Evolutionary conservation across 53 echinoderm and acorn worm genomes (phyloP).

Genomic region (Glandiceps talaboti): DNA sequence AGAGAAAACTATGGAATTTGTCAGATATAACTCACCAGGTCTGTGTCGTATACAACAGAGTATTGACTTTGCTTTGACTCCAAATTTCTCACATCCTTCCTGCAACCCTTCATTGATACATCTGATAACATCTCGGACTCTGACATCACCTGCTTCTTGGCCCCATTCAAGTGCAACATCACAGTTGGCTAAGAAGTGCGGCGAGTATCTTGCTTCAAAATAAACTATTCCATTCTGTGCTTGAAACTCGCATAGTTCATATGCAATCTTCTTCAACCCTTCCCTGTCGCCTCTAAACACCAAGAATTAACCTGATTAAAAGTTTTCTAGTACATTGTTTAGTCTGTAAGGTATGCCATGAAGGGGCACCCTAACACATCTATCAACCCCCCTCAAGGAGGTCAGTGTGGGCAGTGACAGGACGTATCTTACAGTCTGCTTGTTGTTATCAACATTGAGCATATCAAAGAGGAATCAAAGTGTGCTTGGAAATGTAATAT

Average conservation of each 20-base stretch:
- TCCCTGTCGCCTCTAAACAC: conserved; percentile 40
- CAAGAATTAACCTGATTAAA: too few species aligned
- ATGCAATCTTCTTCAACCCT: conserved; percentile 28
- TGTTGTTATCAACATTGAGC: too few species aligned
- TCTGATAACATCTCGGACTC: conserved; percentile 19
- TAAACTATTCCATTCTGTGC: conserved; percentile 40
- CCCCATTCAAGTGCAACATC: background rate
- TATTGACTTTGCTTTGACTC: conserved; percentile 33
- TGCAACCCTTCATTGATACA: conserved; percentile 42
- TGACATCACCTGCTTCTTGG: conserved; percentile 8
- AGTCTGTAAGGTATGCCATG: too few species aligned
- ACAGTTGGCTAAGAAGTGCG: conserved; percentile 37
- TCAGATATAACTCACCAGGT: conserved; percentile 48
- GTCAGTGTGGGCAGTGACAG: too few species aligned
- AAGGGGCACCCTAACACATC: too few species aligned
- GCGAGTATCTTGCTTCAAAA: conserved; percentile 39
- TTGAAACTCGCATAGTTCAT: conserved; percentile 48
- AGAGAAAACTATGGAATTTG: too few species aligned
- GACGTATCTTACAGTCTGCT: too few species aligned
- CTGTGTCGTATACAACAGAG: conserved; percentile 16
- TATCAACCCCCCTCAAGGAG: too few species aligned
- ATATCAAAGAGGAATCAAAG: too few species aligned
- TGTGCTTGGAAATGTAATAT: too few species aligned
- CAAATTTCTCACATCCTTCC: conserved; percentile 33
- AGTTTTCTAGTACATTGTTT: too few species aligned